Conservation (phyloP, 2,797 vertebrate species). For the Lateolabrax maculatus region DNA sequence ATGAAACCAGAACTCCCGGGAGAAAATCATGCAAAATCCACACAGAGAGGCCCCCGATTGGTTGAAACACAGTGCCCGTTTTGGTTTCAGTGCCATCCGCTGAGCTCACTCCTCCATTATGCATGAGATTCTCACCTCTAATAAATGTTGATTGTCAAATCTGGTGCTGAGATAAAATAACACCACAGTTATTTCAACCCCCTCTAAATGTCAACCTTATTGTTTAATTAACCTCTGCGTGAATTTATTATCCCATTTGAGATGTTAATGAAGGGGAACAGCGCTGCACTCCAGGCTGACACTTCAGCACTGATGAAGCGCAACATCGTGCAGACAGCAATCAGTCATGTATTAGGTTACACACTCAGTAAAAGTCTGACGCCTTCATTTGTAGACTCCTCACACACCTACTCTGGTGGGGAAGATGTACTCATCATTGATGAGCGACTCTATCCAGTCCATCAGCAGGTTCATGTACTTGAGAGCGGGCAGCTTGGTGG, state of each 20-base stretch:
- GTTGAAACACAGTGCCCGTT: background rate
- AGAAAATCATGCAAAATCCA: background rate
- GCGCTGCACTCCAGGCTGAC: background rate
- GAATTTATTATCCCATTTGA: conserved; percentile 48
- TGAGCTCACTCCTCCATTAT: conserved; percentile 5
- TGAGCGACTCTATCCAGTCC: conserved; percentile 99
- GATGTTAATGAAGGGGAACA: conserved; percentile 49
- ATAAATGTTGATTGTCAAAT: conserved; percentile 35
- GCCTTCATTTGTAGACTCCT: conserved; percentile 45
- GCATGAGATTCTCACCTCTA: conserved; percentile 18
- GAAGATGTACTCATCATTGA: conserved; percentile 97
- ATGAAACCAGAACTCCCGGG: background rate
- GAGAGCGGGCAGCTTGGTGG: conserved; percentile 94
- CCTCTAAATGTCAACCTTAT: conserved; percentile 72
- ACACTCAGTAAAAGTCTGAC: conserved; percentile 24
- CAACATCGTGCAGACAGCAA: conserved; percentile 8
- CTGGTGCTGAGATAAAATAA: conserved; percentile 49
- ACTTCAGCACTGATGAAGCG: conserved; percentile 26
- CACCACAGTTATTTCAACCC: conserved; percentile 29
- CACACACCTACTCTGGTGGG: conserved; percentile 91
- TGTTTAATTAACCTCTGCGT: conserved; percentile 77
- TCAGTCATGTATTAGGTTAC: conserved; percentile 33
- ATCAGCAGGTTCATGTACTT: conserved; percentile 98
- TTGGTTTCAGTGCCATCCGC: background rate
- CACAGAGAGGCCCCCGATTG: background rate